Conservation (phyloP, 2,797 vertebrate species). For the Bothrops alternatus region DNA sequence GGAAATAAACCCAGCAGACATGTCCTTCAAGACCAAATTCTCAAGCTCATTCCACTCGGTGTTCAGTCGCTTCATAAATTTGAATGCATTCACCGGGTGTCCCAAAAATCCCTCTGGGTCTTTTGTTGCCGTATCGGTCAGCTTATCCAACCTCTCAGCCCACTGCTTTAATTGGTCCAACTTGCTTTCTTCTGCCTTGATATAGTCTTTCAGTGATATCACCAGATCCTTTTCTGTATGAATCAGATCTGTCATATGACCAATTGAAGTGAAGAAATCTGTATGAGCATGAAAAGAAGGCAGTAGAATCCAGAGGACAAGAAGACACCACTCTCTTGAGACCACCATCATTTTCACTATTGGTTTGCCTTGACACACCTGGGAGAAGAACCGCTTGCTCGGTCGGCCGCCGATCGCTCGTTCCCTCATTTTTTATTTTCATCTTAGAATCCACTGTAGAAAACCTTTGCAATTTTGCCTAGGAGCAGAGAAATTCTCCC, state of each 20-base stretch:
- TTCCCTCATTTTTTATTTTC: neutral
- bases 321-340: slow-evolving; percentile 65
- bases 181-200: slow-evolving; percentile 92
- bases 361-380: slow-evolving; percentile 59
- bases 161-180: slow-evolving; percentile 92
- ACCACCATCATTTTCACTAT: slow-evolving; percentile 50
- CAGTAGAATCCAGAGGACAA: slow-evolving; percentile 77
- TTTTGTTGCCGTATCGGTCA: slow-evolving; percentile 79
- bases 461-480: neutral
- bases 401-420: no score
- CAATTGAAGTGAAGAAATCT: slow-evolving; percentile 95
- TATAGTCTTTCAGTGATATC: slow-evolving; percentile 94
- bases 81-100: slow-evolving; percentile 93
- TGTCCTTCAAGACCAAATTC: slow-evolving; percentile 86
- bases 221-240: slow-evolving; percentile 91
- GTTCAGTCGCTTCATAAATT: slow-evolving; percentile 92
- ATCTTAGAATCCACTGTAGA: neutral
- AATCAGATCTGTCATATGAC: slow-evolving; percentile 94
- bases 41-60: slow-evolving; percentile 93
- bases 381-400: no score
- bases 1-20: slow-evolving; percentile 97
- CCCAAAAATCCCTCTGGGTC: slow-evolving; percentile 92
- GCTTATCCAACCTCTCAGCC: slow-evolving; percentile 84
- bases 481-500: neutral
- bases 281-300: slow-evolving; percentile 75